Evolutionary conservation across 2,113 vertebrate species (phyloP), one percentile per base, ranked within the genome.

Genomic region (Vireo altiloquus): DNA sequence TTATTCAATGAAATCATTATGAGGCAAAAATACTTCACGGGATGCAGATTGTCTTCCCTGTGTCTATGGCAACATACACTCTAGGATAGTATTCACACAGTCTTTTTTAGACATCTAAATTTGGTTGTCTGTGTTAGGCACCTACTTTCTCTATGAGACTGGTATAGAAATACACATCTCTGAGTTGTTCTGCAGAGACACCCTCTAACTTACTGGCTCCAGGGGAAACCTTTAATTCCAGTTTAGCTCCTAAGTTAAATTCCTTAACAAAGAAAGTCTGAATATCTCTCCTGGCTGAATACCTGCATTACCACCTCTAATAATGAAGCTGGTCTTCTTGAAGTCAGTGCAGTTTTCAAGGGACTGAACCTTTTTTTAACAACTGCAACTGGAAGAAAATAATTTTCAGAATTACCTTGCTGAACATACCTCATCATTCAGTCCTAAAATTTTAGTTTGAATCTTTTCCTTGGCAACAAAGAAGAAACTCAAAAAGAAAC

Each of bases 31-130:
- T 52, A 82, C 39, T 91, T 94, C 52, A 91, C 0, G 0, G 53
- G 46, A 90, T 52, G 57, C 49, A 85, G 65, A 82, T 11, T 82
- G 40, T 78, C 86, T 82, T 86, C 65, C 61, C 60, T 75, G 91
- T 94, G 95, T 78, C 91, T 89, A 92, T 89, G 65, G 81, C 77
- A 95, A 95, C 94, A 91, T n/a, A 78, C 1, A 4, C 65, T 91
- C 83, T 9, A 87, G 69, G 89, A 75, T 7, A 78, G 74, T 75
- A 91, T 82, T 95, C 93, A 89, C 72, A 53, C 13, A 42, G 42
- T 50, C 69, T 65, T 77, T 77, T 90, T 90, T 35, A 92, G 69
- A 54, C 49, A 90, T 72, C 79, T 95, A 89, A 86, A 95, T 87
- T 86, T 91, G 87, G 68, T 46, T 89, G 68, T 31, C 54, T 42